Conservation (phyloP, 2,797 vertebrate genomes). For the Caiman crocodilus region DNA sequence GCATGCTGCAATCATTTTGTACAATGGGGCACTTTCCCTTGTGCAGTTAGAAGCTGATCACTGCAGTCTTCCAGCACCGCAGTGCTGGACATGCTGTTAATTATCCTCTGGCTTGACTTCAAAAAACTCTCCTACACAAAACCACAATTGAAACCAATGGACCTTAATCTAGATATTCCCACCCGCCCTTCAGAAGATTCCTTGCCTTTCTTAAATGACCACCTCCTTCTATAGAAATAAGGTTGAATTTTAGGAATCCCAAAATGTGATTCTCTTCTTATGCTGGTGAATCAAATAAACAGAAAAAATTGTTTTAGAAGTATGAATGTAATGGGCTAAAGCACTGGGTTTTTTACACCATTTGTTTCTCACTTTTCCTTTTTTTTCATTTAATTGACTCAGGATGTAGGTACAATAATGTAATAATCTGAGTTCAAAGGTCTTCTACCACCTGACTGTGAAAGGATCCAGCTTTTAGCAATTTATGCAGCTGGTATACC, state of each 20-base stretch:
- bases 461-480: fast-evolving
- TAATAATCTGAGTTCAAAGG: neutral
- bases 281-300: neutral
- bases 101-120: neutral
- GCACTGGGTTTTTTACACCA: neutral
- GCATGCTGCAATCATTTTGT: neutral
- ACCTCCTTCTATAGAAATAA: neutral
- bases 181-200: neutral
- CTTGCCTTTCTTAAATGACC: neutral
- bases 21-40: neutral
- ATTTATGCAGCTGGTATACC: neutral
- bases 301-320: neutral
- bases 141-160: neutral
- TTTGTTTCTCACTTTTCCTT: neutral
- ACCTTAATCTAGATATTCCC: neutral
- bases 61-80: neutral
- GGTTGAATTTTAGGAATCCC: fast-evolving
- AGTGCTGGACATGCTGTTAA: neutral
- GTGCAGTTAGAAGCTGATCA: fast-evolving
- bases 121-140: neutral
- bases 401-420: neutral
- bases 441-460: fast-evolving
- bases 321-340: neutral
- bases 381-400: fast-evolving
- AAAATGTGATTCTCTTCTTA: neutral